Percentiles rank a stretch among this genome's conserved stretches.
These are phyloP conservation scores for Pheosia tremula DNA, from an alignment of 2,888 invertebrate species.

Conservation along the genomic window DNA sequence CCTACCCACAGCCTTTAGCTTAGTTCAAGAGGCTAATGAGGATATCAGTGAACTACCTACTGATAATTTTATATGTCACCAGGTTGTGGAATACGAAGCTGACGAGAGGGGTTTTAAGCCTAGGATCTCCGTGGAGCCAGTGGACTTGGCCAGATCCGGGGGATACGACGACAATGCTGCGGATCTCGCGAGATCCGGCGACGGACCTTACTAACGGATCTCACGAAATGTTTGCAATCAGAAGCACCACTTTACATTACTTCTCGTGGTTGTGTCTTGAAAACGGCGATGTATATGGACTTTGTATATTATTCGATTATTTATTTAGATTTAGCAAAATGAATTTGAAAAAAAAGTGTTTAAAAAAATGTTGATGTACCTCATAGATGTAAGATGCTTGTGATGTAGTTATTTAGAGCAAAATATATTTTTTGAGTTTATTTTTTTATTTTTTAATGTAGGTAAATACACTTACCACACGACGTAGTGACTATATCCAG, in stretches of 20 bases:
- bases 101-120: constrained; percentile 88
- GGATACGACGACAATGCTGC: constrained; percentile 69
- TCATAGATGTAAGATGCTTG: constrained; percentile 42
- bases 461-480: too few species aligned
- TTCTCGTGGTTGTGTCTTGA: constrained; percentile 20
- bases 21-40: too few species aligned
- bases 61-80: constrained; percentile 19
- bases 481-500: too few species aligned
- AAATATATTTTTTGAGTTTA: constrained; percentile 23
- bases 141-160: constrained; percentile 46
- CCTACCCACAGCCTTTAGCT: too few species aligned
- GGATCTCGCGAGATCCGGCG: constrained; percentile 54
- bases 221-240: constrained; percentile 15
- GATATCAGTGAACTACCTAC: too few species aligned
- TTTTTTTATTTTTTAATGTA: background rate
- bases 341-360: constrained; percentile 43
- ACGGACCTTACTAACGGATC: constrained; percentile 59
- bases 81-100: constrained; percentile 89
- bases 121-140: constrained; percentile 82
- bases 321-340: constrained; percentile 52
- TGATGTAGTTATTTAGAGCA: constrained; percentile 41
- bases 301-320: constrained; percentile 51
- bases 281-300: constrained; percentile 34
- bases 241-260: constrained; percentile 14
- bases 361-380: constrained; percentile 45